A percentile compares a stretch with the other conserved stretches of the same genome.
Conservation (phyloP, 2,113 vertebrate genomes). For the Silurus glanis region DNA sequence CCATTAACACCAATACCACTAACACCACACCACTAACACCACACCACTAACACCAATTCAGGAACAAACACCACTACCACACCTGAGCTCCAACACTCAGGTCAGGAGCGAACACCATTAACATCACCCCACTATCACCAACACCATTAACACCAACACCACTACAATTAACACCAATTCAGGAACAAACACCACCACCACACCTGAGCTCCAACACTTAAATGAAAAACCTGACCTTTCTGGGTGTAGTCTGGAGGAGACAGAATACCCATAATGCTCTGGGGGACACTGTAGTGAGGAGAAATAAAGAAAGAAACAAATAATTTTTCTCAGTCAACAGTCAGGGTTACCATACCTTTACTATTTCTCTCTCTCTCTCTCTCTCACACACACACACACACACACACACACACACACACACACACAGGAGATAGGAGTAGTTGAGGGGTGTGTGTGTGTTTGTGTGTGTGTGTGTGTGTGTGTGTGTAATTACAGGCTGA, state of each 20-base stretch:
- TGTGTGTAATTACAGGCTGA: slow-evolving; percentile 23
- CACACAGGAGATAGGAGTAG: background rate
- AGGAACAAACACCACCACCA: background rate
- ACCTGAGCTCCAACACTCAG: background rate
- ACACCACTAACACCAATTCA: too few relatives aligned
- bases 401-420: background rate
- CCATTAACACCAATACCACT: too few relatives aligned
- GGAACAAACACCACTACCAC: too few relatives aligned
- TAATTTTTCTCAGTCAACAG: background rate
- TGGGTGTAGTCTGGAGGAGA: background rate
- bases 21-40: too few relatives aligned
- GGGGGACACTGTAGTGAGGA: background rate
- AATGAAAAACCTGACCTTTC: background rate
- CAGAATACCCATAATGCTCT: background rate
- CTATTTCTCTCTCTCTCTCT: background rate
- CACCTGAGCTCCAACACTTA: background rate
- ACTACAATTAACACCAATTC: too few relatives aligned
- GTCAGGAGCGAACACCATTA: too few relatives aligned
- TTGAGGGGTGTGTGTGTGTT: background rate
- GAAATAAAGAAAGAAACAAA: background rate
- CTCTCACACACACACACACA: background rate
- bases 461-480: background rate
- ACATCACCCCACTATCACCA: too few relatives aligned
- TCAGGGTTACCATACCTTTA: background rate
- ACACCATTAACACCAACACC: too few relatives aligned